Conservation (phyloP, 2,888 invertebrate genomes). For the Artemia sinica region DNA sequence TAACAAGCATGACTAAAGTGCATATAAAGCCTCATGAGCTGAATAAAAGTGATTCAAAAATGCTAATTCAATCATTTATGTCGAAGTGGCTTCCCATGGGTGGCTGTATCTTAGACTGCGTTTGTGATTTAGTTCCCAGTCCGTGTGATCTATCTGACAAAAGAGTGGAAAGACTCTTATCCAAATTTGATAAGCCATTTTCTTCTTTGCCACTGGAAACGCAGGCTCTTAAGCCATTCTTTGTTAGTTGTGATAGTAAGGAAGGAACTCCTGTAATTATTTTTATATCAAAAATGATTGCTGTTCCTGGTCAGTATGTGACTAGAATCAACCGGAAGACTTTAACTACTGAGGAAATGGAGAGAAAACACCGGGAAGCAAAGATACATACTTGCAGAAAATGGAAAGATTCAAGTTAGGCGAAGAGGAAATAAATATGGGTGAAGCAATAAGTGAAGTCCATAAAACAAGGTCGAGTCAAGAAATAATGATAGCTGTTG, state of each 20-base stretch:
- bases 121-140: conserved; percentile 59
- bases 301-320: conserved; percentile 38
- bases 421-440: conserved; percentile 20
- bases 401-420: conserved; percentile 26
- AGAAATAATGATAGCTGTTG: conserved; percentile 70
- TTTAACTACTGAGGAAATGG: conserved; percentile 55
- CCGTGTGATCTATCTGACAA: conserved; percentile 55
- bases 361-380: conserved; percentile 46
- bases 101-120: conserved; percentile 56
- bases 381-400: conserved; percentile 44
- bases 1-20: conserved; percentile 58
- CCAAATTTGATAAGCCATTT: conserved; percentile 49
- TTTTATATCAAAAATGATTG: conserved; percentile 79
- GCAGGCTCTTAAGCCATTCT: conserved; percentile 48
- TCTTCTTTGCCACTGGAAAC: conserved; percentile 49
- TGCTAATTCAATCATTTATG: conserved; percentile 61
- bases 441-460: conserved; percentile 21
- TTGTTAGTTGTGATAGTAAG: conserved; percentile 47
- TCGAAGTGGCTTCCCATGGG: conserved; percentile 81
- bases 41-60: conserved; percentile 53
- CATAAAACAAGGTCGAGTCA: conserved; percentile 31
- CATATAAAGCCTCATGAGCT: conserved; percentile 57
- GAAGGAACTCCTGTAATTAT: conserved; percentile 48
- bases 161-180: conserved; percentile 65
- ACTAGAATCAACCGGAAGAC: conserved; percentile 62